These are phyloP conservation scores for Rhyacichthys aspro DNA, from an alignment of 2,797 vertebrate species.

Conservation along the genomic window DNA sequence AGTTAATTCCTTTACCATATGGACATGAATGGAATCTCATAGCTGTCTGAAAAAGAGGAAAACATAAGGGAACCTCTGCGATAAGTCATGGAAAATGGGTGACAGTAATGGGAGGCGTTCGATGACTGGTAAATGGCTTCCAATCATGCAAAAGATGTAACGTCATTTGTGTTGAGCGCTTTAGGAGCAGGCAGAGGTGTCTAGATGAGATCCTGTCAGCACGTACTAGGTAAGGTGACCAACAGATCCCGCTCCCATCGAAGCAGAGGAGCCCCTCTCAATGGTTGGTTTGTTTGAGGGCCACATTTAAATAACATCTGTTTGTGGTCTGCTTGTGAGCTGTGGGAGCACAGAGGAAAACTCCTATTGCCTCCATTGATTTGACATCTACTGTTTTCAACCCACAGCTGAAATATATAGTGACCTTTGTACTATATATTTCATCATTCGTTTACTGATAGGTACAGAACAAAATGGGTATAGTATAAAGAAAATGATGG, in stretches of 20 bases:
- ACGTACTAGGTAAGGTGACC: constrained; percentile 23
- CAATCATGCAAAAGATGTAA: constrained; percentile 29
- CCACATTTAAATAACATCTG: constrained; percentile 71
- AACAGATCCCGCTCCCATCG: constrained; percentile 20
- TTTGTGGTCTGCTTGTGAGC: constrained; percentile 54
- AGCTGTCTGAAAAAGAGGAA: constrained; percentile 35
- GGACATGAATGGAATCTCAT: constrained; percentile 43
- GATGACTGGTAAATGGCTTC: constrained; percentile 22
- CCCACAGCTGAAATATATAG: constrained; percentile 16
- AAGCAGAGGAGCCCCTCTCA: constrained; percentile 26
- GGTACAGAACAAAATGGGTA: constrained; percentile 28
- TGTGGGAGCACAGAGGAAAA: constrained; percentile 32
- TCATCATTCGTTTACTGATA: background rate
- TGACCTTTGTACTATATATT: background rate
- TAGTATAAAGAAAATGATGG: constrained; percentile 28
- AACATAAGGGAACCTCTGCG: constrained; percentile 31
- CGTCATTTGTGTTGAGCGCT: constrained; percentile 26
- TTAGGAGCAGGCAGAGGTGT: constrained; percentile 20
- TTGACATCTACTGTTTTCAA: constrained; percentile 30
- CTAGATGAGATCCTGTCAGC: constrained; percentile 21
- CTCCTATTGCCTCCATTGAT: constrained; percentile 16
- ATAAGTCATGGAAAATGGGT: constrained; percentile 49
- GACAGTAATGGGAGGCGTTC: constrained; percentile 41
- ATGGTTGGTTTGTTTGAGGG: constrained; percentile 43
- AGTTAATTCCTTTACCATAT: constrained; percentile 52